Evolutionary conservation across 1,140 invertebrate genomes (phyloP).

Genomic region (Cyrtorhinus lividipennis): DNA sequence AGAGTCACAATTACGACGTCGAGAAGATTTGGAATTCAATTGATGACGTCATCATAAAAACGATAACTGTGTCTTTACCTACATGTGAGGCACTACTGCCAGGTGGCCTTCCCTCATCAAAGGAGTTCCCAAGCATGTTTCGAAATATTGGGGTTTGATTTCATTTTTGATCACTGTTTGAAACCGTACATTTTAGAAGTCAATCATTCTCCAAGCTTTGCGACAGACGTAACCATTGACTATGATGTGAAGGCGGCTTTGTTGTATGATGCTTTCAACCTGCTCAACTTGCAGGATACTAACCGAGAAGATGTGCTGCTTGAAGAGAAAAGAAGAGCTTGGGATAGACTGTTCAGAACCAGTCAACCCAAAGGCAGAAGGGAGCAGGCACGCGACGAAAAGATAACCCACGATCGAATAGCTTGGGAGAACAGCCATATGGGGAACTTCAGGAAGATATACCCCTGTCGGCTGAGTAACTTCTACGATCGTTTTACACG

Average conservation of each 20-base stretch:
- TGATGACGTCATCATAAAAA: conserved; percentile 86
- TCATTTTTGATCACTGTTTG: conserved; percentile 66
- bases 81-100: conserved; percentile 75
- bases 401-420: conserved; percentile 29
- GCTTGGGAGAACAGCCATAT: conserved; percentile 64
- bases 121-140: conserved; percentile 74
- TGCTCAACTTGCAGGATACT: conserved; percentile 65
- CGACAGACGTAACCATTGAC: conserved; percentile 69
- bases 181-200: conserved; percentile 72
- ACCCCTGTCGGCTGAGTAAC: conserved; percentile 30
- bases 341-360: conserved; percentile 26
- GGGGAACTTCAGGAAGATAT: conserved; percentile 53
- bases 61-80: conserved; percentile 67
- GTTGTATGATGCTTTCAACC: conserved; percentile 63
- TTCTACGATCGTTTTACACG: no score
- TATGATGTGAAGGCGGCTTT: conserved; percentile 68
- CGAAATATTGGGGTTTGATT: conserved; percentile 77
- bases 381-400: not conserved
- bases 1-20: conserved; percentile 43
- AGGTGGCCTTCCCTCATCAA: conserved; percentile 72
- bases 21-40: conserved; percentile 60
- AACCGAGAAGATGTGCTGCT: conserved; percentile 58
- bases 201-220: conserved; percentile 84
- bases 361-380: not conserved
- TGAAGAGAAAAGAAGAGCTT: conserved; percentile 42